Base-by-base conservation (phyloP, 1,140 invertebrate genomes). In the Apis florea region DNA sequence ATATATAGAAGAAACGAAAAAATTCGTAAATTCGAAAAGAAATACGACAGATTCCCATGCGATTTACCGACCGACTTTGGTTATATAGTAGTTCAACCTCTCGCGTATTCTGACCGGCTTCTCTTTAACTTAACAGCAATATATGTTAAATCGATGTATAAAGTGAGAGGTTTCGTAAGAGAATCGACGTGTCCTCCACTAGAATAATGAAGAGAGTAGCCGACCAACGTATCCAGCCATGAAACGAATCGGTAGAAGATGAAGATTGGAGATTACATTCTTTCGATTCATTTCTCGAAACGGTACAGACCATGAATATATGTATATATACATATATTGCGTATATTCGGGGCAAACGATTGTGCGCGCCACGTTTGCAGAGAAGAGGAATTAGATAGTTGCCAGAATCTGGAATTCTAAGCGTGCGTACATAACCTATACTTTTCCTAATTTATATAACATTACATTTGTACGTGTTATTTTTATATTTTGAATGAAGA, bases 211-310 rank as follows among this genome's bases (percentile, higher is more conserved):
- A 54, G 61, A 76, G 73, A 76, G 13, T n/a, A 75, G 24, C 51
- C 40, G 19, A 24, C 10, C 26, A 17, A 10, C 3, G 69, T 17
- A n/a, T 5, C 47, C 24, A n/a, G n/a, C 49, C 17, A n/a, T 21
- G 49, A 21, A 76, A 76, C 73, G 61, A 24, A 76, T 76, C 73
- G 17, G 10, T 49, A 40, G 26, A 53, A 21, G 73, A 66, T 66
- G 49, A 76, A 66, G 73, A 76, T 76, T 61, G 61, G 26, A 66
- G 73, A 76, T 76, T 53, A 66, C 73, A 49, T 76, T 66, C 73
- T 76, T 76, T 66, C 73, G 61, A 66, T 66, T 66, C 26, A 51
- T n/a, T 53, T 54, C 61, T 66, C 49, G 49, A 64, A 76, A 76
- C 49, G 73, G 59, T 74, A 73, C 70, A 59, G 13, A 31, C 40